Evolutionary conservation across 1,140 invertebrate genomes (phyloP).

Genomic region (Lysiphlebus fabarum): DNA sequence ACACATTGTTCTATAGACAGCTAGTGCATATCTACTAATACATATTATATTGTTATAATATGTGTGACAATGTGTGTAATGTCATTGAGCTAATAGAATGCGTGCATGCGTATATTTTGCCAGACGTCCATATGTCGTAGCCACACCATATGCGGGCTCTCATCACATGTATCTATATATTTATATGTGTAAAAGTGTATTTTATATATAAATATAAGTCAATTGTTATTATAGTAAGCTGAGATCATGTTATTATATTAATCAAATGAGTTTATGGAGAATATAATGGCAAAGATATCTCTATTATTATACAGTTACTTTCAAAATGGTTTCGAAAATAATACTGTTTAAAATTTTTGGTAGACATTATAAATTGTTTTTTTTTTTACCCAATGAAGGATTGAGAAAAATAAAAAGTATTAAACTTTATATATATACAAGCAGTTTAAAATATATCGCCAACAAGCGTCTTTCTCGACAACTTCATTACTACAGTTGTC

Average conservation of each 20-base stretch:
- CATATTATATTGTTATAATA: neutral
- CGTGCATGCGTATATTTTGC: slow-evolving; percentile 15
- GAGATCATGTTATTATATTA: slow-evolving; percentile 38
- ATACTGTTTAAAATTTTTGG: neutral
- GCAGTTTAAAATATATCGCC: slow-evolving; percentile 35
- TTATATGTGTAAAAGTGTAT: neutral
- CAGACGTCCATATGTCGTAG: slow-evolving; percentile 23
- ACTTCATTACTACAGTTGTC: slow-evolving; percentile 29
- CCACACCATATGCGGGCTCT: slow-evolving; percentile 17
- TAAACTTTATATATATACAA: slow-evolving; percentile 33
- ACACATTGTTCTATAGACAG: neutral
- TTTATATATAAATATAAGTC: slow-evolving; percentile 19
- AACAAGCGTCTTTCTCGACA: slow-evolving; percentile 34
- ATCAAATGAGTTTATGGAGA: slow-evolving; percentile 37
- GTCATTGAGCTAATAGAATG: neutral
- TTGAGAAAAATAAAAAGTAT: neutral
- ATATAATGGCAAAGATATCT: no score
- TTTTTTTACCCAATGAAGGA: neutral
- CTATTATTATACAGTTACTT: neutral
- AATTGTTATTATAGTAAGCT: slow-evolving; percentile 33
- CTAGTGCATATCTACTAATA: neutral
- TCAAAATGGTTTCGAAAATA: neutral
- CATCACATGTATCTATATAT: no score
- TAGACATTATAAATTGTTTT: no score
- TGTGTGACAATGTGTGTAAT: slow-evolving; percentile 4